Base-by-base conservation (phyloP, 2,888 invertebrate genomes). In the Sesamia inferens region DNA sequence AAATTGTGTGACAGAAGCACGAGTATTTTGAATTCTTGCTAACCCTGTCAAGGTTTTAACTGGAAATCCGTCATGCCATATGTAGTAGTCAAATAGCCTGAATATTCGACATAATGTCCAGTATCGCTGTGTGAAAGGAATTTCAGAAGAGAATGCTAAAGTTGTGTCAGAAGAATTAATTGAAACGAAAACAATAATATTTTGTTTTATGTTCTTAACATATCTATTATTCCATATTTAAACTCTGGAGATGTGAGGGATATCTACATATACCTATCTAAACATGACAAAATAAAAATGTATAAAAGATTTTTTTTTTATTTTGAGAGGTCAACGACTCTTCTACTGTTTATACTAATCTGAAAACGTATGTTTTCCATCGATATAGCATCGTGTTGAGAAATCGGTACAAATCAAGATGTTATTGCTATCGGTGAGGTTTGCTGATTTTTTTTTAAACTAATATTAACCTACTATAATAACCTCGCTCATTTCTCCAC, bases 11-110 rank as follows among this genome's bases (percentile, higher is more conserved):
- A 39, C 39, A 39, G 39, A 44, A 24, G n/a, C n/a, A 62, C 3
- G 42, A 42, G 55, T 39, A 64, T 73, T 72, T 57, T 16, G 39
- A 67, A 61, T 58, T 59, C 48, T 47, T n/a, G 42, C 51, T 54
- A 44, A 10, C 24, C 42, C 39, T 61, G 31, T 64, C 47, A 59
- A 42, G 31, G 31, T 3, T 31, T n/a, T 55, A 66, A 51, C 31
- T 44, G 31, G 48, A 68, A 69, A 64, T 39, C 55, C 31, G 22
- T 55, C 42, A 59, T 72, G 48, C 31, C 4, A 13, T 62, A 48
- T 57, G 57, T 39, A 72, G 13, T 31, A 72, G 13, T 31, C 31
- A 68, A 65, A 61, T 70, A 70, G 31, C 5, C 24, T 5, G 5
- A 57, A 39, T n/a, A 59, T 58, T 72, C 11, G 31, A 31, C 59